Conservation (phyloP, 1,140 invertebrate species). For the Ectropis grisescens region DNA sequence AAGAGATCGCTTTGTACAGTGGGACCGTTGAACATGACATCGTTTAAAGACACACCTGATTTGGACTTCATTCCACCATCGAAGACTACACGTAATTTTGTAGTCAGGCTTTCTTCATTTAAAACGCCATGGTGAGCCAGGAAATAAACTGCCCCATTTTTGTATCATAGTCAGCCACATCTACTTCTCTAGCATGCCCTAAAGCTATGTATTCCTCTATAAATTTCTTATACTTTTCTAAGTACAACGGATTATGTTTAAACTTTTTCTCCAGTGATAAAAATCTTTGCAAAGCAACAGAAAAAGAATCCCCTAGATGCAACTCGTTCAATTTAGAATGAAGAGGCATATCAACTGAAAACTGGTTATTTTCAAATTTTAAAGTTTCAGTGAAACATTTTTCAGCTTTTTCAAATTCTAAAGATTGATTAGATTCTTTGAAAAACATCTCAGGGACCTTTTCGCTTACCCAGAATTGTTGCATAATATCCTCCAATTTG, state of each 20-base stretch:
- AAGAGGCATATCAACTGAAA: slow-evolving; percentile 7
- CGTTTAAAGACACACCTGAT: slow-evolving; percentile 31
- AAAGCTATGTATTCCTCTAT: slow-evolving; percentile 25
- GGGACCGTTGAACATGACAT: slow-evolving; percentile 23
- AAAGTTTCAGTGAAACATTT: slow-evolving; percentile 6
- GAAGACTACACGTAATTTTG: slow-evolving; percentile 43
- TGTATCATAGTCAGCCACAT: slow-evolving; percentile 1
- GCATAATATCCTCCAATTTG: slow-evolving; percentile 7
- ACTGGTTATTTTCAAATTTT: slow-evolving; percentile 6
- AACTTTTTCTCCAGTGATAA: slow-evolving; percentile 11
- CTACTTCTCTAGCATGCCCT: slow-evolving; percentile 21
- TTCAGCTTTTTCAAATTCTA: slow-evolving; percentile 7
- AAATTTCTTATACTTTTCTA: slow-evolving; percentile 20
- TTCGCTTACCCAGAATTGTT: slow-evolving; percentile 9
- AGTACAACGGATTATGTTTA: slow-evolving; percentile 5
- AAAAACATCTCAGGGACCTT: slow-evolving; percentile 1
- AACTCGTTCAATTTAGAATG: slow-evolving; percentile 1
- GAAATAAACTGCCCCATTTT: slow-evolving; percentile 8
- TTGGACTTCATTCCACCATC: slow-evolving; percentile 23
- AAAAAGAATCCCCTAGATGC: slow-evolving; percentile 8
- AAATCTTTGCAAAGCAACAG: slow-evolving; percentile 8
- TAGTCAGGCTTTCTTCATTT: slow-evolving; percentile 18
- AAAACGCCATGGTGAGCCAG: slow-evolving; percentile 30
- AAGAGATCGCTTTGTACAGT: slow-evolving; percentile 24
- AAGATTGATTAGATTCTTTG: neutral